These are phyloP conservation scores for Conus betulinus DNA, from an alignment of 1,140 invertebrate genomes.

Conservation along the genomic window DNA sequence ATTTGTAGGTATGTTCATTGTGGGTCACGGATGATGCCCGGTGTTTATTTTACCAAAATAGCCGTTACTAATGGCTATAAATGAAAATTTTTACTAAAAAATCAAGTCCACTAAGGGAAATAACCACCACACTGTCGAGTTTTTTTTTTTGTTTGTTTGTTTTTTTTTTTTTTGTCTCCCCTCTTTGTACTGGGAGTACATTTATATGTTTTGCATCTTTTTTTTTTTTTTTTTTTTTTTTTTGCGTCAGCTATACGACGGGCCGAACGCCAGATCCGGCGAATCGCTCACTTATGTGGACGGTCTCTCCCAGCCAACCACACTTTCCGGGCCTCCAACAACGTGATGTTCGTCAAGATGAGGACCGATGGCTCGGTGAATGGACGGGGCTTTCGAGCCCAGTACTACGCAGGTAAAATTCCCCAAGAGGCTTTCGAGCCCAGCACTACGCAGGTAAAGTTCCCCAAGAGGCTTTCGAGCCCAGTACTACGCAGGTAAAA, in stretches of 20 bases:
- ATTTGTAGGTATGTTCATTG: no score
- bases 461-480: slow-evolving; percentile 82
- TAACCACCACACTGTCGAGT: no score
- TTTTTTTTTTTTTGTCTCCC: no score
- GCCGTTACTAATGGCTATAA: no score
- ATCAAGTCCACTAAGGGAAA: no score
- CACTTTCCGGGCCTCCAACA: slow-evolving; percentile 80
- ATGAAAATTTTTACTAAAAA: no score
- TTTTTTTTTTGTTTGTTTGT: no score
- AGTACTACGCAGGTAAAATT: slow-evolving; percentile 78
- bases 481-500: slow-evolving; percentile 65
- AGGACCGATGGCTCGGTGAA: slow-evolving; percentile 77
- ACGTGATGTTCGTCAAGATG: slow-evolving; percentile 83
- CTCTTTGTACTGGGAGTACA: no score
- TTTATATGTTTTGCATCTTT: background rate
- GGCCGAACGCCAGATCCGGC: slow-evolving; percentile 78
- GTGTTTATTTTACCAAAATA: no score
- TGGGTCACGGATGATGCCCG: no score
- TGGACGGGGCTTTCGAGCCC: slow-evolving; percentile 83
- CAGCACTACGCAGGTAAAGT: slow-evolving; percentile 78
- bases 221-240: no score
- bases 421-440: slow-evolving; percentile 82
- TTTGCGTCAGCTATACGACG: slow-evolving; percentile 84
- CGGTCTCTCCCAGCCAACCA: slow-evolving; percentile 52
- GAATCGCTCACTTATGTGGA: slow-evolving; percentile 80